These are phyloP conservation scores for Helicoverpa armigera DNA, from an alignment of 1,140 invertebrate species.

Conservation along the genomic window DNA sequence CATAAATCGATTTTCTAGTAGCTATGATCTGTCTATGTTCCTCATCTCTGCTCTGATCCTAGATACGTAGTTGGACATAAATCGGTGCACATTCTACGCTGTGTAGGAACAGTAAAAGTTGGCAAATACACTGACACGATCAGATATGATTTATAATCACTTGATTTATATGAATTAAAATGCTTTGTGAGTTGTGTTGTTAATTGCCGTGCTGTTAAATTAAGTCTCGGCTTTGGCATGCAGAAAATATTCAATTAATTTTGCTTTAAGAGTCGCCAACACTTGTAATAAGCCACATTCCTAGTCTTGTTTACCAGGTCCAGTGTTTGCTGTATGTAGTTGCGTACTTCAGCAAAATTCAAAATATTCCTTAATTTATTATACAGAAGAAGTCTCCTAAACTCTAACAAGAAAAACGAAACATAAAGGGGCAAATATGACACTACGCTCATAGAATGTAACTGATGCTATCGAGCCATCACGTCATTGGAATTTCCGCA, in stretches of 20 bases:
- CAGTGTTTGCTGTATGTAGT: not conserved
- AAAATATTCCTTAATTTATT: too few relatives aligned
- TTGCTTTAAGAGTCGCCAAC: constrained; percentile 10
- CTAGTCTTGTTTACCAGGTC: not conserved
- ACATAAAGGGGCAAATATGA: not conserved
- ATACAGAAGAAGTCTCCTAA: too few relatives aligned
- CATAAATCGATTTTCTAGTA: not conserved
- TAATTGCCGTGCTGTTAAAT: constrained; percentile 5
- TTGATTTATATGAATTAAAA: constrained; percentile 45
- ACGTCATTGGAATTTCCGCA: constrained; percentile 62
- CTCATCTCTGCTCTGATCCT: not conserved
- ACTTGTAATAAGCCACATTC: not conserved
- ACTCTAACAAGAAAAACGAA: not conserved
- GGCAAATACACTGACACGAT: constrained; percentile 19
- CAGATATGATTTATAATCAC: constrained; percentile 32
- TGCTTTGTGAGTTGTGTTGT: constrained; percentile 17
- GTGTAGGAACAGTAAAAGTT: constrained; percentile 33
- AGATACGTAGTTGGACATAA: constrained; percentile 17
- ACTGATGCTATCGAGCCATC: constrained; percentile 53
- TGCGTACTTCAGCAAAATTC: too few relatives aligned
- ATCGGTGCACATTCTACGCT: constrained; percentile 35
- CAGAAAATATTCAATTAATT: constrained; percentile 1
- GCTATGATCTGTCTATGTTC: not conserved
- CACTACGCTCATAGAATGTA: not conserved
- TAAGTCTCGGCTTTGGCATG: constrained; percentile 10